Percentiles rank a stretch among this genome's conserved stretches.
These are phyloP conservation scores for Drosophila willistoni DNA, from an alignment of 1,140 invertebrate species.

Conservation along the genomic window DNA sequence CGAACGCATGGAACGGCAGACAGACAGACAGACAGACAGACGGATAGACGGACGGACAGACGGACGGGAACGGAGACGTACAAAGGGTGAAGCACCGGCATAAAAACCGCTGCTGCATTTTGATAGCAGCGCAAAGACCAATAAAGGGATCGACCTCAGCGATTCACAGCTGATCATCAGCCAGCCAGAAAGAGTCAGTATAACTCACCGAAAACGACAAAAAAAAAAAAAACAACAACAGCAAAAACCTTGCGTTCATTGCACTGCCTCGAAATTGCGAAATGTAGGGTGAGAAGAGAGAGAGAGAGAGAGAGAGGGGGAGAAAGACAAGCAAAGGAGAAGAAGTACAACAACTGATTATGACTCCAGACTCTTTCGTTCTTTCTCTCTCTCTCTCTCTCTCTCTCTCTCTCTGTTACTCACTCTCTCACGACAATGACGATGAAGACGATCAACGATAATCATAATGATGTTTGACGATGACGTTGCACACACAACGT, in stretches of 20 bases:
- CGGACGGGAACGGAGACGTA: constrained; percentile 36
- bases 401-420: neutral
- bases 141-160: constrained; percentile 56
- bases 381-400: neutral
- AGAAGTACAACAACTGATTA: constrained; percentile 58
- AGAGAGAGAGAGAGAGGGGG: no score
- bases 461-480: constrained; percentile 50
- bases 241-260: constrained; percentile 59
- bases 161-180: constrained; percentile 58
- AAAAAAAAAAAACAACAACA: constrained; percentile 33
- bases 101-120: constrained; percentile 53
- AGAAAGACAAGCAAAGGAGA: neutral
- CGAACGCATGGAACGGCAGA: constrained; percentile 46
- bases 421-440: constrained; percentile 50
- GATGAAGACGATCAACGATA: constrained; percentile 64
- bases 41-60: constrained; percentile 31
- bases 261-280: constrained; percentile 54
- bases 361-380: constrained; percentile 37
- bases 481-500: constrained; percentile 69
- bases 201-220: constrained; percentile 35
- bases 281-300: constrained; percentile 37
- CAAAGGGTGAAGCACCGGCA: constrained; percentile 71
- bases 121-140: constrained; percentile 62
- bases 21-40: constrained; percentile 5
- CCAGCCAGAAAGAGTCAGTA: constrained; percentile 22